Evolutionary conservation across 1,140 invertebrate genomes (phyloP), one percentile per base, ranked within the genome.

Genomic region (Bombyx mori): DNA sequence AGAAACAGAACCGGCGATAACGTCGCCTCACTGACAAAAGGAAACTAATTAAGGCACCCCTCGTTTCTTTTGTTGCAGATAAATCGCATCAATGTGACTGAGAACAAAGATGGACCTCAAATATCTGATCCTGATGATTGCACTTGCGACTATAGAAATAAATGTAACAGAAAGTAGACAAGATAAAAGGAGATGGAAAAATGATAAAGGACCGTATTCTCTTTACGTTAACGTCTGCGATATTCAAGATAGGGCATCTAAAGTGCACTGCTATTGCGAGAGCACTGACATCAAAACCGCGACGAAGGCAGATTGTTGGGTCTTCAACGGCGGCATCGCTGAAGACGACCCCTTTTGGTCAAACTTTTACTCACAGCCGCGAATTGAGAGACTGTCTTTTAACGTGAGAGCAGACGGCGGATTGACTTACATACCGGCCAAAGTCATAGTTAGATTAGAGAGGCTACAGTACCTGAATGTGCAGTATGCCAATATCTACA

Each of bases 401-500:
- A 91, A 92, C 63, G 90, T 94, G 0, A 89, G 92, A 62, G 88
- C 89, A 2, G 90, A 91, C 55, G 92, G 92, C 6, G 90, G 89
- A 1, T 77, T 95, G 10, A 90, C 89, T 1, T 93, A 91, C 62
- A 90, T 95, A 8, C 94, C 94, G 0, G 92, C 91, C 0, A 90
- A 90, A 68, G 90, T 92, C 7, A 87, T 95, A n/a, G 89, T 89
- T 22, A 89, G 91, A 60, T 78, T 95, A 46, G 91, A 90, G 48
- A 89, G 92, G 56, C 81, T 95, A 46, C 90, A 90, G 63, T 90
- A 89, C 48, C 79, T 95, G 51, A 89, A 90, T 62, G 91, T 95
- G 56, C 89, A 92, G 54, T 93, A 94, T 66, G 93, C 92, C 0
- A 92, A 90, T 57, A 92, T 96, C 57, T 82, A 90, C 50, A 91